phyloP scores from a whole-genome alignment of 2,888 invertebrate species.

The Drosophila dives region DNA sequence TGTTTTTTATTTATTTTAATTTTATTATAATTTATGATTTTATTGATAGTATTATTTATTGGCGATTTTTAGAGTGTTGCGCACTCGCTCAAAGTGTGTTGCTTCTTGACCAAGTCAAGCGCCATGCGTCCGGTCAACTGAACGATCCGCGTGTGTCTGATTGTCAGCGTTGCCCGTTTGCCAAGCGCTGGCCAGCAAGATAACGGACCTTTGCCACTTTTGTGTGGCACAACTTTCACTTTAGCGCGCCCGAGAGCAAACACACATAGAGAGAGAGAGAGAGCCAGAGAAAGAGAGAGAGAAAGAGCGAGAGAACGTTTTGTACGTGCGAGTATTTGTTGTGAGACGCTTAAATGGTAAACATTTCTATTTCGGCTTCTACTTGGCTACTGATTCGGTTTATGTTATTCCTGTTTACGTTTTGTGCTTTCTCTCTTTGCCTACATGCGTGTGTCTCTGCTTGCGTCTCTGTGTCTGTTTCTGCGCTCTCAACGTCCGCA shows the following conservation, averaged over 20 bases:
- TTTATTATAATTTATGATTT: constrained; percentile 10
- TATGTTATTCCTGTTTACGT: constrained; percentile 60
- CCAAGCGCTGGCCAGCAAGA: constrained; percentile 78
- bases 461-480: constrained; percentile 12
- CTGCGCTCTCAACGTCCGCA: constrained; percentile 51
- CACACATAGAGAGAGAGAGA: constrained; percentile 4
- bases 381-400: constrained; percentile 55
- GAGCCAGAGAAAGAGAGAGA: background rate
- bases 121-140: constrained; percentile 80
- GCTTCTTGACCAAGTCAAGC: constrained; percentile 48
- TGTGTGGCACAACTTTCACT: constrained; percentile 82
- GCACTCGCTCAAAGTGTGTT: constrained; percentile 39
- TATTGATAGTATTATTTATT: constrained; percentile 17
- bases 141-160: constrained; percentile 82
- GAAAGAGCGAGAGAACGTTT: constrained; percentile 1
- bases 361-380: constrained; percentile 76
- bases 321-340: constrained; percentile 73
- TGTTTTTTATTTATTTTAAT: constrained; percentile 6
- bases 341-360: constrained; percentile 74
- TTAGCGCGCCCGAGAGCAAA: constrained; percentile 68
- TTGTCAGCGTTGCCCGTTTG: constrained; percentile 59
- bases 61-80: constrained; percentile 47
- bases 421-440: constrained; percentile 60
- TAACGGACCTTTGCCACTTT: constrained; percentile 83
- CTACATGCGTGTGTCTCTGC: constrained; percentile 8